Evolutionary conservation across 2,888 invertebrate species (phyloP).

Genomic region (Apodemia hepburni): DNA sequence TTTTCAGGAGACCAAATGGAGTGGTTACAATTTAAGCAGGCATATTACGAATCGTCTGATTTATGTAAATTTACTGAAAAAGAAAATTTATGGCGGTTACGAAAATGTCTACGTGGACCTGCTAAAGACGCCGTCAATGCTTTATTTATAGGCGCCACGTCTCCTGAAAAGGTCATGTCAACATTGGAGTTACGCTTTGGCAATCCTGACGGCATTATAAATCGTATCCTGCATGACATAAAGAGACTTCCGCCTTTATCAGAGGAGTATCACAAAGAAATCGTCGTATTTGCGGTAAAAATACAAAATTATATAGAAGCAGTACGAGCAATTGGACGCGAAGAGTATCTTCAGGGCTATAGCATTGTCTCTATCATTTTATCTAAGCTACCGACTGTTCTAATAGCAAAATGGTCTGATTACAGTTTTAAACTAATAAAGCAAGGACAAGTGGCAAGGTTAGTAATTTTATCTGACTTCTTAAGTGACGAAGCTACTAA

Average conservation of each 20-base stretch:
- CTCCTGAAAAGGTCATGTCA: background rate
- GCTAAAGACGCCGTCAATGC: slow-evolving; percentile 33
- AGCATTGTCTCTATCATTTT: slow-evolving; percentile 25
- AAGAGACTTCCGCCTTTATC: slow-evolving; percentile 29
- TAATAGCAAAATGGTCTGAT: slow-evolving; percentile 35
- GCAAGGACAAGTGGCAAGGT: slow-evolving; percentile 22
- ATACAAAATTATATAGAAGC: slow-evolving; percentile 31
- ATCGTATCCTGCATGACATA: slow-evolving; percentile 28
- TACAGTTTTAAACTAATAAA: slow-evolving; percentile 32
- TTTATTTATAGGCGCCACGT: background rate
- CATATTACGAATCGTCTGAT: slow-evolving; percentile 32
- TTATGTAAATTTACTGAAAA: slow-evolving; percentile 30
- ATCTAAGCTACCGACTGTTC: slow-evolving; percentile 30
- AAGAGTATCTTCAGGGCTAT: slow-evolving; percentile 26
- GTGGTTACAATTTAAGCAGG: slow-evolving; percentile 34
- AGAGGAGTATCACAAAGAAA: slow-evolving; percentile 30
- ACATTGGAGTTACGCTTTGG: slow-evolving; percentile 32
- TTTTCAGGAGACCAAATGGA: slow-evolving; percentile 35
- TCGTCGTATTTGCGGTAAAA: slow-evolving; percentile 32
- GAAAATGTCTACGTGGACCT: slow-evolving; percentile 33
- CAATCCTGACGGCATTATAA: slow-evolving; percentile 32
- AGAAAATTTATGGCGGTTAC: slow-evolving; percentile 25
- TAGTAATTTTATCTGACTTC: slow-evolving; percentile 33
- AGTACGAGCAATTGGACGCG: slow-evolving; percentile 25
- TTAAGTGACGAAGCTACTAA: slow-evolving; percentile 32